Base-by-base conservation (phyloP, 2,113 vertebrate species). In the Sinocyclocheilus anshuiensis region DNA sequence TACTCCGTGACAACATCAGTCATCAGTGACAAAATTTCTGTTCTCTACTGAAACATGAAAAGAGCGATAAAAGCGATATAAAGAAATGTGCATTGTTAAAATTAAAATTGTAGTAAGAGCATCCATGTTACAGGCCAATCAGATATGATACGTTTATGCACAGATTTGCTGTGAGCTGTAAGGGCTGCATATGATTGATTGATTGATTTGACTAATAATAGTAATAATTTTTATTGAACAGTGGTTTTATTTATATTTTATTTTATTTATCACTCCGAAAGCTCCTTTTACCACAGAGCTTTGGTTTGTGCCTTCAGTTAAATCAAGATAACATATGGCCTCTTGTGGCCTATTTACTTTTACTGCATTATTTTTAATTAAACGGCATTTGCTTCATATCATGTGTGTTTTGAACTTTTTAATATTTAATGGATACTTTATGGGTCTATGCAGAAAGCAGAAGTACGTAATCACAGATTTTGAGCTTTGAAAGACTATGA, bases 401-500 rank as follows among this genome's bases (percentile, higher is more conserved):
- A 11, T 55, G 48, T 55, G 45, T 2, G 39, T 15, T 53, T 55
- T 53, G 1, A 8, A 77, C 24, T 53, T 77, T 77, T 77, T 16
- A 0, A 77, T 77, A 77, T 29, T 29, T 77, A 20, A 77, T 29
- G 26, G 15, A 77, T 18, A 20, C 13, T 53, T 76, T 53, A 48
- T 48, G 10, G 45, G 45, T 2, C 45, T 48, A 48, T 48, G 10
- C 45, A 48, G 45, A 48, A 48, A 48, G 45, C 10, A 48, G 3
- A 45, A n/a, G 36, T 45, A 77, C 39, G 45, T 87, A 87, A 88
- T 89, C 85, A 78, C 0, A 16, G 80, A 59, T 71, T 55, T 81
- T 26, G 59, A 81, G 63, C 20, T 53, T n/a, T 57, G 22, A 79
- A 71, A 26, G 74, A 12, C 42, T 13, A 61, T 45, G 45, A 74